phyloP scores from a whole-genome alignment of 2,888 invertebrate genomes.

The Myopa tessellatipennis region DNA sequence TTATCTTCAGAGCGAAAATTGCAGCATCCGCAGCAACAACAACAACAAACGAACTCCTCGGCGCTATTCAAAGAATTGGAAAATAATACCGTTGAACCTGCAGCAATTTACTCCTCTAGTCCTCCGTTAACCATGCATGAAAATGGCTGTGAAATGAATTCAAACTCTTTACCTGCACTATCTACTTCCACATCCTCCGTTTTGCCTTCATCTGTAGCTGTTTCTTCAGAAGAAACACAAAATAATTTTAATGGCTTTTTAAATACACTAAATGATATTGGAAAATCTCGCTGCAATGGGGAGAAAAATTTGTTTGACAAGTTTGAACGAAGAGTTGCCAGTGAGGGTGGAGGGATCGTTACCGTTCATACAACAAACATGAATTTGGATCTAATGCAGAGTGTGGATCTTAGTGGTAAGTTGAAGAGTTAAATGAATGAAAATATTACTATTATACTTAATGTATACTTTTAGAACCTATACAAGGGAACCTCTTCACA shows the following conservation, averaged over 20 bases:
- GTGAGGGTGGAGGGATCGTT: slow-evolving; percentile 24
- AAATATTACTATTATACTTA: neutral
- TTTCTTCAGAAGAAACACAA: slow-evolving; percentile 10
- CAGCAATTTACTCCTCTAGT: slow-evolving; percentile 32
- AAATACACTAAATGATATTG: slow-evolving; percentile 21
- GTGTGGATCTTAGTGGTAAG: slow-evolving; percentile 58
- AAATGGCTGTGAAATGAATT: slow-evolving; percentile 39
- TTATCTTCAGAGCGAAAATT: slow-evolving; percentile 25
- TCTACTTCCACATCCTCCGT: slow-evolving; percentile 13
- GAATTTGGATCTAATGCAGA: slow-evolving; percentile 55
- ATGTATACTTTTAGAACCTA: slow-evolving; percentile 4
- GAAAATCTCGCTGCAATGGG: neutral
- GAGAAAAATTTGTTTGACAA: slow-evolving; percentile 1
- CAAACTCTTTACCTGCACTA: slow-evolving; percentile 24
- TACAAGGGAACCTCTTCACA: neutral
- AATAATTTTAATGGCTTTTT: slow-evolving; percentile 36
- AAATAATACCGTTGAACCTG: slow-evolving; percentile 19
- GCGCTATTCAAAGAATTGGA: neutral
- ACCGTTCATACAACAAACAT: slow-evolving; percentile 46
- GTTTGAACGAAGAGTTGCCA: too few species aligned
- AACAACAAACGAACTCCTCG: slow-evolving; percentile 11
- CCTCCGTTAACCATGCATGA: slow-evolving; percentile 20
- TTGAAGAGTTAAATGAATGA: neutral
- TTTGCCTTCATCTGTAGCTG: slow-evolving; percentile 19
- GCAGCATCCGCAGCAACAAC: slow-evolving; percentile 28